Conservation (phyloP, 2,113 vertebrate genomes). For the Ursus arctos region DNA sequence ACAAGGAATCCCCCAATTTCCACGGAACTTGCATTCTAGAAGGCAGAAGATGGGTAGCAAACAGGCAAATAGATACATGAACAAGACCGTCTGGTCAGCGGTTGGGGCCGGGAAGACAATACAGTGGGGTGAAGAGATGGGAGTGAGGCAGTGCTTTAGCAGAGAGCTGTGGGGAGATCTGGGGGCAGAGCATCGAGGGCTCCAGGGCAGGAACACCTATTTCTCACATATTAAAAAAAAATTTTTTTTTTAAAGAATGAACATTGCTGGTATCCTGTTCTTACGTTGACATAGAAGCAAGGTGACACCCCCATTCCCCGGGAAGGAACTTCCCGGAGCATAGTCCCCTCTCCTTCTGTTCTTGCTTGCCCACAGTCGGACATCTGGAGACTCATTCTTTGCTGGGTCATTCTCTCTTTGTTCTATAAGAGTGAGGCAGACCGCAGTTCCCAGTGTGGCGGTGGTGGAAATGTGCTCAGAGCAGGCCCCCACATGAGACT, state of each 20-base stretch:
- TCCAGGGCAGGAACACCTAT: neutral
- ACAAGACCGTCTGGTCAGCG: neutral
- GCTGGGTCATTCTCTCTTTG: neutral
- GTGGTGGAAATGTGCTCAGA: neutral
- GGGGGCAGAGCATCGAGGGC: neutral
- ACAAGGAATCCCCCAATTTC: neutral
- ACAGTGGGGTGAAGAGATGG: too few species aligned
- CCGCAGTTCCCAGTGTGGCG: neutral
- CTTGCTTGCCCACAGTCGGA: neutral
- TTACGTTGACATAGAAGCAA: neutral
- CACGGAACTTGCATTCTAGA: neutral
- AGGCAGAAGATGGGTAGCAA: neutral
- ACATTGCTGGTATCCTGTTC: neutral
- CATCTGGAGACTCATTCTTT: neutral
- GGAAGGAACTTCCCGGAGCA: neutral
- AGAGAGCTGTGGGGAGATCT: neutral
- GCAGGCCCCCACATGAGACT: neutral
- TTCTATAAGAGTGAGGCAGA: neutral
- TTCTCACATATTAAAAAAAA: neutral
- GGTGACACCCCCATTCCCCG: neutral
- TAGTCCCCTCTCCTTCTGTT: neutral
- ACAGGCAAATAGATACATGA: neutral
- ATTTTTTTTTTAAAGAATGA: neutral
- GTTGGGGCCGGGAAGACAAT: neutral
- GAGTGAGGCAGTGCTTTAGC: neutral